A percentile compares a stretch with the other conserved stretches of the same genome.
phyloP scores from a whole-genome alignment of 2,797 vertebrate genomes.

The Cynopterus sphinx region DNA sequence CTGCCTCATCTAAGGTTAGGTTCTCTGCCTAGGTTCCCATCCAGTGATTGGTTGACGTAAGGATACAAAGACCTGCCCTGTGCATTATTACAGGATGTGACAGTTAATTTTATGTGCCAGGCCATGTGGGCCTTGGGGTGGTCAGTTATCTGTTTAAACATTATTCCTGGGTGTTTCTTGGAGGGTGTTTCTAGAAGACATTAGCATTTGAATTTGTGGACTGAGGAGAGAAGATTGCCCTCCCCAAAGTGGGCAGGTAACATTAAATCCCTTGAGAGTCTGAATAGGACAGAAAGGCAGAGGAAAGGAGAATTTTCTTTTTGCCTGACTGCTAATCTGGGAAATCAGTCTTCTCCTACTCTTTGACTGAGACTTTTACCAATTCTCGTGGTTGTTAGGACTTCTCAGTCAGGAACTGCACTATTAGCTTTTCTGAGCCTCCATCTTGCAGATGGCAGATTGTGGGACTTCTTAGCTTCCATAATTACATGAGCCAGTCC shows the following conservation, averaged over 20 bases:
- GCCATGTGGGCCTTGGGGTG: neutral
- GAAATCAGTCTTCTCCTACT: neutral
- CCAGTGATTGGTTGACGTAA: neutral
- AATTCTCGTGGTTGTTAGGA: neutral
- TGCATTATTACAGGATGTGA: neutral
- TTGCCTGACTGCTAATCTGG: neutral
- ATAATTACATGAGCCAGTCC: neutral
- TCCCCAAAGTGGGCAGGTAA: neutral
- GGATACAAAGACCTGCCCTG: neutral
- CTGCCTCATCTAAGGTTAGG: neutral
- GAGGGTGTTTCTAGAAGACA: neutral
- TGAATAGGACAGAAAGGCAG: neutral
- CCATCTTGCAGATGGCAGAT: neutral
- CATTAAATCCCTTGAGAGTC: neutral
- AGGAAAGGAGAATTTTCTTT: neutral
- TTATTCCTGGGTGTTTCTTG: neutral
- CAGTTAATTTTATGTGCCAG: neutral
- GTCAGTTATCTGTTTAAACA: neutral
- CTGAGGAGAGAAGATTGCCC: neutral
- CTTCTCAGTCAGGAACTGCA: neutral
- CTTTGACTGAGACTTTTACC: neutral
- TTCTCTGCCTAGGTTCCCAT: neutral
- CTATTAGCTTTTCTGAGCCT: neutral
- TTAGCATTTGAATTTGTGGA: neutral
- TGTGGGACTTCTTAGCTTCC: neutral